Base-by-base conservation (phyloP, 2,113 vertebrate genomes). In the Oryzias celebensis region DNA sequence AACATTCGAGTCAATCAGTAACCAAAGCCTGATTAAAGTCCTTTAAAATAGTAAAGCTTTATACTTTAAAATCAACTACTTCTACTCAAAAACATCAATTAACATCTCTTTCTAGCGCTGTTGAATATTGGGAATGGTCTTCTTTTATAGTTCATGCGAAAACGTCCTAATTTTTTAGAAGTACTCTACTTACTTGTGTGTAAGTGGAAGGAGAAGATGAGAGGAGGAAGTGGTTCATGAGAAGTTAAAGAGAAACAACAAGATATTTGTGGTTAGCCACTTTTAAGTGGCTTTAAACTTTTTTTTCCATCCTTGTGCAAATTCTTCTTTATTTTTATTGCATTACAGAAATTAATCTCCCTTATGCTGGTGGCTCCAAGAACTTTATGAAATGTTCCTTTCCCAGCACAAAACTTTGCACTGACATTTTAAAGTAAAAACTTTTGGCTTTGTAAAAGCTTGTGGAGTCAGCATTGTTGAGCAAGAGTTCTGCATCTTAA, bases 181-280 rank as follows among this genome's bases (percentile, higher is more conserved):
- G 17, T n/a, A 5, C 6, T 8, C 45, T 47, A 2, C 7, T 18
- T 24, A 0, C 10, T 18, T 7, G 6, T 45, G 16, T 58, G 22
- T 18, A 36, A 44, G 50, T 15, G 8, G 7, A 49, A 23, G 22
- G 45, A 16, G 24, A 59, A 24, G 36, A 62, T 0, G 0, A 59
- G 50, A 48, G n/a, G 14, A 45, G 42, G 59, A 6, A 28, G 26
- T 17, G 62, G 68, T 68, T 52, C 50, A 55, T 69, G 16, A 48
- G 28, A 55, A 26, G 49, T 28, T 54, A 50, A 45, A 56, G 68
- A 22, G 50, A 67, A 66, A 50, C 63, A 8, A 20, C 12, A 17
- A 41, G 63, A 7, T 4, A 18, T 52, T 48, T 0, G 46, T 0
- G 46, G 57, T 66, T 53, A 70, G 68, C 61, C 45, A 1, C 74